Evolutionary conservation across 30 jellyfish, hydroid and myxozoan species (phyloP).

Genomic region (Aurelia sp.): DNA sequence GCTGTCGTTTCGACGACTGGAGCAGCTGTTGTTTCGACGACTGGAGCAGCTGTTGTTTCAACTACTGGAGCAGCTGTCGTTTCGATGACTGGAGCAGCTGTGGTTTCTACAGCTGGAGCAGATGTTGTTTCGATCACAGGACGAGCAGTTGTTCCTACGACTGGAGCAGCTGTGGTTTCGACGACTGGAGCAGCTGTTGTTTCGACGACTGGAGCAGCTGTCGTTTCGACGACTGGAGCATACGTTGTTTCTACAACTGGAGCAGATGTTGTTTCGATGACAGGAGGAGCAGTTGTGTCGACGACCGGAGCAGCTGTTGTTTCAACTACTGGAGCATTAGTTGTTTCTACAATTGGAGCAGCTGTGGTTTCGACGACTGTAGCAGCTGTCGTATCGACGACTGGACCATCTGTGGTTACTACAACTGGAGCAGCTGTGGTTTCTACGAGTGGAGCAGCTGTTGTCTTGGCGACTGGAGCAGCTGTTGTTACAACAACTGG

Average conservation of each 20-base stretch:
- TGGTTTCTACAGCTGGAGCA: slow-evolving; percentile 14
- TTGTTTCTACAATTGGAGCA: background rate
- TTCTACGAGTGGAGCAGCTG: slow-evolving; percentile 42
- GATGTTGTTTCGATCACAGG: slow-evolving; percentile 28
- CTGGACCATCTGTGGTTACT: slow-evolving; percentile 1
- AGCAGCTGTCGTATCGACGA: slow-evolving; percentile 2
- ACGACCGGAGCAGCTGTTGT: slow-evolving; percentile 42
- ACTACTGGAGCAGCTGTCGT: slow-evolving; percentile 44
- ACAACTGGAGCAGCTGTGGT: slow-evolving; percentile 45
- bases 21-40: background rate
- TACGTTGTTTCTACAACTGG: slow-evolving; percentile 3
- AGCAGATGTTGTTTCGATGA: slow-evolving; percentile 17
- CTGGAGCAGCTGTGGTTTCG: slow-evolving; percentile 24
- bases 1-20: slow-evolving; percentile 32
- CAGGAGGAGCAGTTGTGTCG: slow-evolving; percentile 26
- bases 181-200: slow-evolving; percentile 21
- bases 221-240: slow-evolving; percentile 22
- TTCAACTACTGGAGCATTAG: background rate
- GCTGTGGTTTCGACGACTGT: slow-evolving; percentile 10
- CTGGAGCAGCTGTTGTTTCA: slow-evolving; percentile 41
- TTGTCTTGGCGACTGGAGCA: slow-evolving; percentile 11
- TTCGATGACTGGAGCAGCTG: slow-evolving; percentile 33
- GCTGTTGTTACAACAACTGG: slow-evolving; percentile 44
- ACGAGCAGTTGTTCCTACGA: background rate
- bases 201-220: slow-evolving; percentile 35